Evolutionary conservation across 1,140 invertebrate genomes (phyloP).

Genomic region (Portunus trituberculatus): DNA sequence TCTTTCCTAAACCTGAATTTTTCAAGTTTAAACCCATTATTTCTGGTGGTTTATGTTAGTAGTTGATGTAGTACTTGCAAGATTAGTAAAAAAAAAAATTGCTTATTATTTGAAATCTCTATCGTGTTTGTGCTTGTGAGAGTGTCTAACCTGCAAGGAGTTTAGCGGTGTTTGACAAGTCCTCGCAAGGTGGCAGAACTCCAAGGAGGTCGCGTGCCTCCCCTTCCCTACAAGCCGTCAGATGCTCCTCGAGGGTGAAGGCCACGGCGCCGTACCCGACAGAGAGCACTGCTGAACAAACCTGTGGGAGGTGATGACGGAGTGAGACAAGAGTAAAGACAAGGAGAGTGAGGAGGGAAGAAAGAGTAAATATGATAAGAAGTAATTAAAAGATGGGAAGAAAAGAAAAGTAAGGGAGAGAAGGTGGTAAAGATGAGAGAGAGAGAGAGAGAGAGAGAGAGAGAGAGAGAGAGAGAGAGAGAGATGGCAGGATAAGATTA

Average conservation of each 20-base stretch:
- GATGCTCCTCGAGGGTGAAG: conserved; percentile 67
- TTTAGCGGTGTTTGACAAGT: conserved; percentile 47
- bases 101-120: too few relatives aligned
- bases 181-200: conserved; percentile 60
- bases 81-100: too few relatives aligned
- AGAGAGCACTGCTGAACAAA: conserved; percentile 44
- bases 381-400: not conserved
- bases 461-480: conserved; percentile 21
- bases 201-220: conserved; percentile 26
- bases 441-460: conserved; percentile 29
- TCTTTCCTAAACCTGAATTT: too few relatives aligned
- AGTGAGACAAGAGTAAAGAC: not conserved
- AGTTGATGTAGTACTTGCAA: too few relatives aligned
- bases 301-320: conserved; percentile 29
- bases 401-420: not conserved
- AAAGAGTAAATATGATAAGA: not conserved
- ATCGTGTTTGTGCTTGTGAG: not conserved
- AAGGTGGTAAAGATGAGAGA: not conserved
- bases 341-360: not conserved
- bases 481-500: not conserved
- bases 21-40: too few relatives aligned
- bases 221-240: conserved; percentile 51
- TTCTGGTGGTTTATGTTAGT: too few relatives aligned
- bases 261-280: conserved; percentile 60
- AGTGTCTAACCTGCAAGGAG: conserved; percentile 56